Evolutionary conservation across 1,140 invertebrate species (phyloP).

Genomic region (Calephelis nemesis): DNA sequence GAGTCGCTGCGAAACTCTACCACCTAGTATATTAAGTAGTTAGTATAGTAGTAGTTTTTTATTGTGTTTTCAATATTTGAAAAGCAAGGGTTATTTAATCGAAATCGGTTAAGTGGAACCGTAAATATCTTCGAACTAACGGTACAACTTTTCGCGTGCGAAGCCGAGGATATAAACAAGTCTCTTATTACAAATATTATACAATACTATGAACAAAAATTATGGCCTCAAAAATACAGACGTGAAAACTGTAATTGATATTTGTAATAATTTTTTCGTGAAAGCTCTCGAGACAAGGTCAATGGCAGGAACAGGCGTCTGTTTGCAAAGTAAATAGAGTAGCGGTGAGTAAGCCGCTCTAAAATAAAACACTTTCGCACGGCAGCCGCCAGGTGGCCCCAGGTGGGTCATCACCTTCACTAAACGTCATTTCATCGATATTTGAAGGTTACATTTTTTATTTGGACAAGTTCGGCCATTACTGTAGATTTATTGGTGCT

Average conservation of each 20-base stretch:
- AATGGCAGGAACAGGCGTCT: slow-evolving; percentile 65
- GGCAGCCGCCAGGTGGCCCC: slow-evolving; percentile 39
- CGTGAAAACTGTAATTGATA: slow-evolving; percentile 34
- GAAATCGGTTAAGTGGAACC: no score
- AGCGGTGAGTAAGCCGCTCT: slow-evolving; percentile 58
- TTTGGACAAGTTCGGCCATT: background rate
- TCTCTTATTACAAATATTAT: no score
- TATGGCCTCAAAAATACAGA: slow-evolving; percentile 16
- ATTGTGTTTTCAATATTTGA: no score
- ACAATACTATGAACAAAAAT: background rate
- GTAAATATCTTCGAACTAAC: no score
- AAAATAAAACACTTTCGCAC: slow-evolving; percentile 71
- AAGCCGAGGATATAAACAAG: background rate
- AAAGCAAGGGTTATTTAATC: no score
- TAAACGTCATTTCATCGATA: background rate
- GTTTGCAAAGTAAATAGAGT: slow-evolving; percentile 60
- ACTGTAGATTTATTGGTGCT: no score
- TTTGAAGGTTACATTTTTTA: background rate
- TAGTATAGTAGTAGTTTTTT: no score
- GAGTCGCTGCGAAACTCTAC: no score
- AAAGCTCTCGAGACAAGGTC: slow-evolving; percentile 61
- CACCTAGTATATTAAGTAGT: no score
- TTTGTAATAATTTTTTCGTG: slow-evolving; percentile 42
- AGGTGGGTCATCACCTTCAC: slow-evolving; percentile 15
- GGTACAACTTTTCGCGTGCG: no score